Conservation (phyloP, 2,797 vertebrate species). For the Gephyroberyx darwinii region DNA sequence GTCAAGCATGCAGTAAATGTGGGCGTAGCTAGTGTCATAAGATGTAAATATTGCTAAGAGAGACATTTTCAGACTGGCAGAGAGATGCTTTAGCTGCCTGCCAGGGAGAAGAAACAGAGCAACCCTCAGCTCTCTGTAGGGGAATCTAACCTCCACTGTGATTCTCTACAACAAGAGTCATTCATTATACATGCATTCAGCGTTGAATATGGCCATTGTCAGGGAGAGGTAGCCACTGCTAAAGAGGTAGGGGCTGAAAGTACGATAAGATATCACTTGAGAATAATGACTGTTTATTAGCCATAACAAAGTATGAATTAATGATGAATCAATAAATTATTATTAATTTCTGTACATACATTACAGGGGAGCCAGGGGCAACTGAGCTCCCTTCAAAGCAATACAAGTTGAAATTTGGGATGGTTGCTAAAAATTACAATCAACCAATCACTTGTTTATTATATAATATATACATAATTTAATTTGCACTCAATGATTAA, state of each 20-base stretch:
- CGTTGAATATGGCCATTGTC: conserved; percentile 45
- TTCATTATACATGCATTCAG: conserved; percentile 65
- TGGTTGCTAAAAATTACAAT: neutral
- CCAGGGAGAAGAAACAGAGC: conserved; percentile 32
- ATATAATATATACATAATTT: conserved; percentile 1
- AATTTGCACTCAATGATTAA: conserved; percentile 17
- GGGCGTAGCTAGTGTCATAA: conserved; percentile 50
- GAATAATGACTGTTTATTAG: conserved; percentile 6
- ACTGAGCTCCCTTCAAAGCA: conserved; percentile 6
- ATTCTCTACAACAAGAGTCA: conserved; percentile 61
- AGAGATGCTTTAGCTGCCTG: conserved; percentile 34
- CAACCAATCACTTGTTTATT: neutral
- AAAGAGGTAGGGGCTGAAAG: conserved; percentile 22
- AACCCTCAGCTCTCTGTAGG: conserved; percentile 21
- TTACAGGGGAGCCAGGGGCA: conserved; percentile 4
- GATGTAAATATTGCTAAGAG: conserved; percentile 62
- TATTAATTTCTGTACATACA: neutral
- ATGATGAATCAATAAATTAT: too few relatives aligned
- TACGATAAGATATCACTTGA: neutral
- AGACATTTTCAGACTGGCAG: conserved; percentile 20
- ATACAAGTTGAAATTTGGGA: neutral
- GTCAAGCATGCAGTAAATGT: conserved; percentile 63
- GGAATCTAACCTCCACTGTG: conserved; percentile 35
- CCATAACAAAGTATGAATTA: neutral
- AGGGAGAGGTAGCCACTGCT: conserved; percentile 24